Evolutionary conservation across 1,140 invertebrate species (phyloP), one percentile per base, ranked within the genome.

Genomic region (Drosophila saltans): DNA sequence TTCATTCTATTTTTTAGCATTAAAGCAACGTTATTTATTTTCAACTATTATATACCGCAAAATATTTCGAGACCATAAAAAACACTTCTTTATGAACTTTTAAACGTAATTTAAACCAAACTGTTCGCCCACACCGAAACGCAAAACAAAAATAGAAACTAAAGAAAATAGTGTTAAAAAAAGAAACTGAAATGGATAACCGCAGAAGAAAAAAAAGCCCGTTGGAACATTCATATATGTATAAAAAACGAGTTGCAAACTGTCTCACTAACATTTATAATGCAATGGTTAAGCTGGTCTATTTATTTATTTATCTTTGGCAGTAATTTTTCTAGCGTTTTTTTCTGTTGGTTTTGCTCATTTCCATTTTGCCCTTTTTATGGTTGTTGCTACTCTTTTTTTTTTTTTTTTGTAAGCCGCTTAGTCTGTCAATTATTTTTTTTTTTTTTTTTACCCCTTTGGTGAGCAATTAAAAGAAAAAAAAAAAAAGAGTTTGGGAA

Each of bases 281-380:
- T 70, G 81, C 58, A 63, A 59, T 57, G 56, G 71, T 71, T 68
- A 68, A 79, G 63, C 80, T 52, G 56, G 55, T 8, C 39, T 81
- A 79, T 83, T 82, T 82, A 83, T 83, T 79, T 83, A 83, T 83
- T 82, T 75, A 77, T 74, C 36, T 39, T 65, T 70, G 41, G 60
- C 48, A 16, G 36, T 45, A 45, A n/a, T 26, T 58, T 36, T 40
- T 28, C 28, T 57, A 26, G 11, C 48, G 39, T 68, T 33, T 8
- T 60, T 64, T 56, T 69, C 30, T 40, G n/a, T 16, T 40, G 7
- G 28, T 2, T 36, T 36, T 36, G 33, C 33, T 36, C 33, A 36
- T 36, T 36, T 36, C 33, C 33, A 36, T 36, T 36, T 36, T 36
- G 33, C 33, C 66, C 57, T 73, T 66, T 81, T 81, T 78, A 78